Percentiles rank a stretch among this genome's conserved stretches.
Evolutionary conservation across 2,797 vertebrate species (phyloP).

Genomic region (Rhinoraja longicauda): DNA sequence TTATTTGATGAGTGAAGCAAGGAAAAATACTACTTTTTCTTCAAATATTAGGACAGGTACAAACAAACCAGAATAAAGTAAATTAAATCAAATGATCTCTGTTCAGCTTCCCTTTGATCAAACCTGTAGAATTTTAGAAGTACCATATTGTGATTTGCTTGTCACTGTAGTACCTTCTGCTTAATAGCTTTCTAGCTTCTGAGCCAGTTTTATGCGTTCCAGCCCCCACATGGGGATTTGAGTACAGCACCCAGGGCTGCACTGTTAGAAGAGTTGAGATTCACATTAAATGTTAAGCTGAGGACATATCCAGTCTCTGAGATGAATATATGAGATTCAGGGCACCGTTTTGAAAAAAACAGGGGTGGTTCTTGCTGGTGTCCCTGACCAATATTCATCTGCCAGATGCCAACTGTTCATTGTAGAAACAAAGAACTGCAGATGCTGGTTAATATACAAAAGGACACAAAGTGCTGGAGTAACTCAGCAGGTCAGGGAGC

Average conservation of each 20-base stretch:
- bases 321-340: background rate
- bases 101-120: background rate
- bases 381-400: background rate
- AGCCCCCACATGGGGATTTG: background rate
- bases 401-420: background rate
- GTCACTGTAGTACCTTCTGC: background rate
- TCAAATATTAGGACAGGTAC: background rate
- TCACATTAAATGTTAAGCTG: background rate
- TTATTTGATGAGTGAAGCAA: slow-evolving; percentile 12
- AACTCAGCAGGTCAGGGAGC: too few relatives aligned
- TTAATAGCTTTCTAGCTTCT: background rate
- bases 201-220: background rate
- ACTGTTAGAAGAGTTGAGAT: background rate
- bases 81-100: background rate
- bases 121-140: background rate
- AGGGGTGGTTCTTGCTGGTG: background rate
- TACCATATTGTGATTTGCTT: background rate
- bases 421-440: too few relatives aligned
- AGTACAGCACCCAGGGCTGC: background rate
- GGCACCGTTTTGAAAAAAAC: background rate
- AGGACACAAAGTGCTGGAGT: too few relatives aligned
- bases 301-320: background rate
- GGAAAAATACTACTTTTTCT: background rate
- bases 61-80: background rate
- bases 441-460: too few relatives aligned